Percentiles rank a stretch among this genome's conserved stretches.
Conservation (phyloP, 2,797 vertebrate species). For the Podarcis lilfordi region DNA sequence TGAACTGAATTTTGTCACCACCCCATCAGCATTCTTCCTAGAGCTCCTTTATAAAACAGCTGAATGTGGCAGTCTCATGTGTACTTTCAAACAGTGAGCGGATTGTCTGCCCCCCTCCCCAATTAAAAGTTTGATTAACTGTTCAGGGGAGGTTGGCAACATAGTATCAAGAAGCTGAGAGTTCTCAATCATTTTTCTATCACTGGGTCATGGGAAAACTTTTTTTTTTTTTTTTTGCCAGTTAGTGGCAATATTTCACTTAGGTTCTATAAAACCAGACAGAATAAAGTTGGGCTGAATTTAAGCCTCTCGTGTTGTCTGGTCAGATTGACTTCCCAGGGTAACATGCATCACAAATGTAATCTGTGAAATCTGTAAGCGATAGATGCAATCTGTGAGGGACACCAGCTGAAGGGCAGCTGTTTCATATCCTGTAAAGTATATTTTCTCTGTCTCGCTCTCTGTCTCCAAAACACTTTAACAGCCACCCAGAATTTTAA, state of each 20-base stretch:
- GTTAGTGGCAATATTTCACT: constrained; percentile 22
- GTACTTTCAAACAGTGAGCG: too few relatives aligned
- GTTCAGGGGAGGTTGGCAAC: constrained; percentile 45
- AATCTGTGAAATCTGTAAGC: constrained; percentile 22
- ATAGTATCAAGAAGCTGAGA: constrained; percentile 26
- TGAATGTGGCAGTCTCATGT: too few relatives aligned
- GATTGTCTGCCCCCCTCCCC: neutral
- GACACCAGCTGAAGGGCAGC: constrained; percentile 29
- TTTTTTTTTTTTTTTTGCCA: neutral
- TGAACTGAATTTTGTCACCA: too few relatives aligned
- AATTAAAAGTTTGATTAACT: constrained; percentile 38
- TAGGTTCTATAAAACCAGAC: neutral
- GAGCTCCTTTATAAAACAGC: too few relatives aligned
- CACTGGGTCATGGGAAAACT: constrained; percentile 4
- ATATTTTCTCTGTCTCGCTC: neutral
- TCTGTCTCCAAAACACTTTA: neutral
- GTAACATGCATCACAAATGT: constrained; percentile 34
- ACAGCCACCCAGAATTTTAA: constrained; percentile 6
- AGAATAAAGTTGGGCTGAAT: constrained; percentile 1
- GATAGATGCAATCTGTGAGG: constrained; percentile 31
- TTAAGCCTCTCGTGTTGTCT: constrained; percentile 23
- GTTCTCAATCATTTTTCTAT: constrained; percentile 34
- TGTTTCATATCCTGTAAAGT: constrained; percentile 33
- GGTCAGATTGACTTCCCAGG: constrained; percentile 31
- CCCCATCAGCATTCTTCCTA: too few relatives aligned